These are phyloP conservation scores for Lanius collurio DNA, from an alignment of 2,113 vertebrate species.

Conservation along the genomic window DNA sequence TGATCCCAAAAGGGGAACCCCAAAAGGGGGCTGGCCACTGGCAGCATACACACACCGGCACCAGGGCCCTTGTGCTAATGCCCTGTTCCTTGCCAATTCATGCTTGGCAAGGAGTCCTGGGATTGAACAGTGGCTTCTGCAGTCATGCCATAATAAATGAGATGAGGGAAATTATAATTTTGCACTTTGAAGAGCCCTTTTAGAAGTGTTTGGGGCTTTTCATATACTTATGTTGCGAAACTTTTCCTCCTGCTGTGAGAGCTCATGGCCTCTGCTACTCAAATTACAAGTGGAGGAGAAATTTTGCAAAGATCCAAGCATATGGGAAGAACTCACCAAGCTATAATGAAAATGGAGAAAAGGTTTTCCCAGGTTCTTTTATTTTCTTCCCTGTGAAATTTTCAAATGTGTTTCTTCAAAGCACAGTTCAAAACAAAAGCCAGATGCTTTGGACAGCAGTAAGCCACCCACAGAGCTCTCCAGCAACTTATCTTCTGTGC, in stretches of 20 bases:
- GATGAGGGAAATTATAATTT: neutral
- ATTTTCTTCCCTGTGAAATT: neutral
- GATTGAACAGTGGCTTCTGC: neutral
- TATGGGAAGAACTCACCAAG: neutral
- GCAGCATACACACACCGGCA: rapidly evolving
- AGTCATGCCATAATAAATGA: neutral
- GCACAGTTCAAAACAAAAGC: neutral
- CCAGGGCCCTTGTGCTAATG: rapidly evolving
- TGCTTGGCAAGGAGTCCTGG: rapidly evolving
- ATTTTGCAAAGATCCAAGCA: neutral
- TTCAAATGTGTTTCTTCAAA: neutral
- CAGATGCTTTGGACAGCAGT: conserved; percentile 7
- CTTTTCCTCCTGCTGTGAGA: neutral
- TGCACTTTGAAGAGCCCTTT: neutral
- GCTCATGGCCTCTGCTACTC: neutral
- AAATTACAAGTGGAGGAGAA: neutral
- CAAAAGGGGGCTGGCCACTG: neutral
- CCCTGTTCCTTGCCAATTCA: rapidly evolving
- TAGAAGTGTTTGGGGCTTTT: neutral
- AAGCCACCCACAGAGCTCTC: conserved; percentile 11
- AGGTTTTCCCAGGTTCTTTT: neutral
- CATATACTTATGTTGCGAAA: neutral
- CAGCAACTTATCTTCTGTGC: neutral
- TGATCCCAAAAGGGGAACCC: neutral
- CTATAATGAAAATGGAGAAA: neutral